These are phyloP conservation scores for Drosophila histrio DNA, from an alignment of 2,888 invertebrate species.

Conservation along the genomic window DNA sequence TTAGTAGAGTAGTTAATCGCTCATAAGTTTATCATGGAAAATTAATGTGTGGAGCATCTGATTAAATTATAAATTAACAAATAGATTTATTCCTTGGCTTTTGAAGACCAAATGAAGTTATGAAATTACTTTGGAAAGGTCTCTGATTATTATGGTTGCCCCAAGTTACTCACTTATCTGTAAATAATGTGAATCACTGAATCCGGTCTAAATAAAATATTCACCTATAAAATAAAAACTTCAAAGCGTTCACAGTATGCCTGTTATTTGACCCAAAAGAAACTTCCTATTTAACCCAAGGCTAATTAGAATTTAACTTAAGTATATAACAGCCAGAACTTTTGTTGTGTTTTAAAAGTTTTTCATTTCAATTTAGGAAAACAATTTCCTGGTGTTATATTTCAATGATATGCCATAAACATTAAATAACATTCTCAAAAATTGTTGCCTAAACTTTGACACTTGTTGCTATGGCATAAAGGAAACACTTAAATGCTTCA, in stretches of 20 bases:
- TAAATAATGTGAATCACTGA: background rate
- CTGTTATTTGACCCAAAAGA: background rate
- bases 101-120: background rate
- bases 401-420: conserved; percentile 34
- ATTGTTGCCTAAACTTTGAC: conserved; percentile 12
- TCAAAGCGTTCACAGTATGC: background rate
- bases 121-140: background rate
- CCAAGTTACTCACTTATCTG: background rate
- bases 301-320: conserved; percentile 10
- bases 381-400: conserved; percentile 36
- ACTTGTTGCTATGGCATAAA: conserved; percentile 42
- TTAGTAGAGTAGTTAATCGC: background rate
- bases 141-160: too few species aligned
- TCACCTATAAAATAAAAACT: background rate
- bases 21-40: background rate
- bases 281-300: background rate
- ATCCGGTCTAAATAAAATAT: background rate
- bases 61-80: background rate
- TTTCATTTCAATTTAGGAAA: conserved; percentile 20
- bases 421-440: conserved; percentile 25
- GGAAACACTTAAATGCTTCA: conserved; percentile 13
- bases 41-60: background rate
- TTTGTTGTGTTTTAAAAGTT: background rate
- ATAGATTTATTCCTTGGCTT: background rate
- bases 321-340: background rate